These are phyloP conservation scores for Meliscaeva auricollis DNA, from an alignment of 2,888 invertebrate species.

Conservation along the genomic window DNA sequence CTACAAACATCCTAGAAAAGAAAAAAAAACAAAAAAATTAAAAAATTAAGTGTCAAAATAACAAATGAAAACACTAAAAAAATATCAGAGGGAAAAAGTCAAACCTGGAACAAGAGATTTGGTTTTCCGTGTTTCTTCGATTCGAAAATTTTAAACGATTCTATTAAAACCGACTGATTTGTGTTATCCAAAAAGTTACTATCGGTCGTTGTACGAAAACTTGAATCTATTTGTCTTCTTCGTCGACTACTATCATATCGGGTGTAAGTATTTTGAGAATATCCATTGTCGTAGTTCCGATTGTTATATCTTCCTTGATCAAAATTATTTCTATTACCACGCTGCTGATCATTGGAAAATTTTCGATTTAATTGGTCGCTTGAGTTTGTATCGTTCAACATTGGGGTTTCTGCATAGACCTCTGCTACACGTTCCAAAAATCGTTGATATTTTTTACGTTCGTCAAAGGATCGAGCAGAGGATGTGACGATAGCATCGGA, in stretches of 20 bases:
- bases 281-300: slow-evolving; percentile 76
- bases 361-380: slow-evolving; percentile 75
- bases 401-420: slow-evolving; percentile 84
- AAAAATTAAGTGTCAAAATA: slow-evolving; percentile 25
- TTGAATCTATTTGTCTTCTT: slow-evolving; percentile 81
- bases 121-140: slow-evolving; percentile 89
- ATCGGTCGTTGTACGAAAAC: slow-evolving; percentile 80
- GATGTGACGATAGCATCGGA: slow-evolving; percentile 93
- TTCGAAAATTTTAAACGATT: slow-evolving; percentile 90
- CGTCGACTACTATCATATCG: slow-evolving; percentile 77
- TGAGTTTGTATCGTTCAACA: slow-evolving; percentile 78
- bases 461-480: slow-evolving; percentile 87
- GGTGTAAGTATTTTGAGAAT: slow-evolving; percentile 76
- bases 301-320: slow-evolving; percentile 74
- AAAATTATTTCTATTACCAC: slow-evolving; percentile 59
- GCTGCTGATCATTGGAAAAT: slow-evolving; percentile 77
- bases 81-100: no score
- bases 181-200: slow-evolving; percentile 78
- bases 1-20: slow-evolving; percentile 89
- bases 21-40: not conserved
- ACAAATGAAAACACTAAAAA: no score
- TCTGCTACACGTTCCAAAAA: slow-evolving; percentile 87
- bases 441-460: slow-evolving; percentile 86
- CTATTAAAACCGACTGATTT: slow-evolving; percentile 82
- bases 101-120: slow-evolving; percentile 92